Conservation (phyloP, 2,113 vertebrate genomes). For the Ictalurus punctatus region DNA sequence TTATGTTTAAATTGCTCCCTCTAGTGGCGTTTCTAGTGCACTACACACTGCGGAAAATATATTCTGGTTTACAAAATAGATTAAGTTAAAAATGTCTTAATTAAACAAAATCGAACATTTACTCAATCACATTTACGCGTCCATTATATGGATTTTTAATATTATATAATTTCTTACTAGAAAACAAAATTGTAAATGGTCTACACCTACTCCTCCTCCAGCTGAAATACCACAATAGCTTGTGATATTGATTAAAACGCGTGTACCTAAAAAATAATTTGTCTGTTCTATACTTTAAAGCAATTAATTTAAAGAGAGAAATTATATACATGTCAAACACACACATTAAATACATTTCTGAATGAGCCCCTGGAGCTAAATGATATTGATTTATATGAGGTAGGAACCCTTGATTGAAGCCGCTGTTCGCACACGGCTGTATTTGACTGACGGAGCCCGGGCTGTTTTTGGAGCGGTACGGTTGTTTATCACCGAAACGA, state of each 20-base stretch:
- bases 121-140: background rate
- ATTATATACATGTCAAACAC: background rate
- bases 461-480: background rate
- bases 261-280: background rate
- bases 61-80: background rate
- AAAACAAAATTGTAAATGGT: background rate
- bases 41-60: background rate
- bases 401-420: background rate
- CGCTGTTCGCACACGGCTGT: background rate
- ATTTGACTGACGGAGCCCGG: background rate
- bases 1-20: background rate
- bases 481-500: background rate
- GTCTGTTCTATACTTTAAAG: background rate
- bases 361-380: background rate
- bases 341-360: background rate
- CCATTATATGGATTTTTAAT: background rate
- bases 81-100: background rate
- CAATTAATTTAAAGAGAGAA: background rate
- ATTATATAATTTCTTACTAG: background rate
- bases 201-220: too few species aligned
- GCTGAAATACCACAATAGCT: background rate
- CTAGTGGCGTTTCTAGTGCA: background rate
- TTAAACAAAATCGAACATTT: background rate
- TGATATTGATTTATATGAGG: too few species aligned
- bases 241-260: background rate